These are phyloP conservation scores for Verasper variegatus DNA, from an alignment of 2,113 vertebrate species.

Conservation along the genomic window DNA sequence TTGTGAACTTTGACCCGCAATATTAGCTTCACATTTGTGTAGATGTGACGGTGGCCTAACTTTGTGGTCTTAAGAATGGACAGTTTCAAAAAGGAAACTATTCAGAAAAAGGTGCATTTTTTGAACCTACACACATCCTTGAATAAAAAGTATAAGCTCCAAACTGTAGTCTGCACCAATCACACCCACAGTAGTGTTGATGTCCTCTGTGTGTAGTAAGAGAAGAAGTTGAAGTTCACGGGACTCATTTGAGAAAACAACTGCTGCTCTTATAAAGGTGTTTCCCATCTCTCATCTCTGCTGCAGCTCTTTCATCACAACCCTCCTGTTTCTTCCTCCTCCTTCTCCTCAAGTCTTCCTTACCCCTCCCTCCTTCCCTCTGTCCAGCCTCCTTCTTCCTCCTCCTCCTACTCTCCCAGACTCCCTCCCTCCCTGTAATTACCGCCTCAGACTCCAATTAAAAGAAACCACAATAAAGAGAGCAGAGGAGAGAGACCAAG, in stretches of 20 bases:
- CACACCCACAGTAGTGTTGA: background rate
- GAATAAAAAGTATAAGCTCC: too few species aligned
- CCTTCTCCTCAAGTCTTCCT: conserved; percentile 3
- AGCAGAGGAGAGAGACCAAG: conserved; percentile 49
- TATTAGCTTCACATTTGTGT: too few species aligned
- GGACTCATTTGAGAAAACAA: conserved; percentile 7
- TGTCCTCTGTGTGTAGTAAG: background rate
- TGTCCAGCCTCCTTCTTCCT: background rate
- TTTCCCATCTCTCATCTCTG: conserved; percentile 18
- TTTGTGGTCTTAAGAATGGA: background rate
- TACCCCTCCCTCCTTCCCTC: background rate
- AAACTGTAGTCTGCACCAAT: background rate
- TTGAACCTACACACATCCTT: too few species aligned
- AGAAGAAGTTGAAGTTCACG: background rate
- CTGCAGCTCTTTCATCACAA: conserved; percentile 31
- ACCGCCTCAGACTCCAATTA: conserved; percentile 83
- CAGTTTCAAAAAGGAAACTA: background rate
- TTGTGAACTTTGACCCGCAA: too few species aligned
- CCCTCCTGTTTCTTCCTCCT: conserved; percentile 5
- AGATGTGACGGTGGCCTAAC: background rate
- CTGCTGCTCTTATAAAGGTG: conserved; percentile 7
- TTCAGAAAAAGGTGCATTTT: background rate
- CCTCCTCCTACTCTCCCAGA: conserved; percentile 29
- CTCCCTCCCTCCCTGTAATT: conserved; percentile 73
- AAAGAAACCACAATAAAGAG: conserved; percentile 74